Base-by-base conservation (phyloP, 2,113 vertebrate genomes). In the Parotia lawesii region DNA sequence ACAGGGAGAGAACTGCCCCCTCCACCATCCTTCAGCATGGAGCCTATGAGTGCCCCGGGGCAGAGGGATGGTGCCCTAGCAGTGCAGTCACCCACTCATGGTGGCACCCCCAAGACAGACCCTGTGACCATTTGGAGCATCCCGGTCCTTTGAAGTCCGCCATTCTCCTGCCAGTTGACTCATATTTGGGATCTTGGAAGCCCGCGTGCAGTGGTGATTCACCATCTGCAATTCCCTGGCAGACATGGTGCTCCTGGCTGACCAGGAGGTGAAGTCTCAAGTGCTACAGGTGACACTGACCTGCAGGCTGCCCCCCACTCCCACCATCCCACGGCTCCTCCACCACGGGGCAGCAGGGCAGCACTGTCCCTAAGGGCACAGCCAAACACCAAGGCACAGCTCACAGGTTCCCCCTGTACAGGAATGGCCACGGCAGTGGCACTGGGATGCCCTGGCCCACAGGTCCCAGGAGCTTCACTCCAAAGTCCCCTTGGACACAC, bases 111-210 rank as follows among this genome's bases (percentile, higher is more conserved):
- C 3, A 2, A 25, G 67, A 83, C 64, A 69, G 72, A 83, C 40
- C 56, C 47, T 1, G 3, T 0, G 4, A 38, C 62, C 3, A 1
- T n/a, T 40, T 4, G 18, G 80, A 73, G 44, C 40, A 53, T 38
- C 40, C 40, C 1, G 2, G 69, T 51, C 48, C 57, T 35, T 40
- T 77, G 64, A 58, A 84, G 72, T 29, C 40, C 0, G 0, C 44
- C 44, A 28, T 75, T 44, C 85, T 93, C 65, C 53, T 62, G 78
- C 71, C 92, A 37, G 74, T 75, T 95, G 94, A 96, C 94, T 94
- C 94, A 88, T 67, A 8, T 76, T 83, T 0, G 29, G 75, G 78
- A 89, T 80, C 70, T 67, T 83, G 64, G 58, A 91, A 90, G 83
- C 69, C n/a, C 1, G 5, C 0, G 22, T 25, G 58, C 23, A n/a